A percentile compares a stretch with the other conserved stretches of the same genome.
Conservation (phyloP, 2,113 vertebrate genomes). For the Podarcis raffonei region DNA sequence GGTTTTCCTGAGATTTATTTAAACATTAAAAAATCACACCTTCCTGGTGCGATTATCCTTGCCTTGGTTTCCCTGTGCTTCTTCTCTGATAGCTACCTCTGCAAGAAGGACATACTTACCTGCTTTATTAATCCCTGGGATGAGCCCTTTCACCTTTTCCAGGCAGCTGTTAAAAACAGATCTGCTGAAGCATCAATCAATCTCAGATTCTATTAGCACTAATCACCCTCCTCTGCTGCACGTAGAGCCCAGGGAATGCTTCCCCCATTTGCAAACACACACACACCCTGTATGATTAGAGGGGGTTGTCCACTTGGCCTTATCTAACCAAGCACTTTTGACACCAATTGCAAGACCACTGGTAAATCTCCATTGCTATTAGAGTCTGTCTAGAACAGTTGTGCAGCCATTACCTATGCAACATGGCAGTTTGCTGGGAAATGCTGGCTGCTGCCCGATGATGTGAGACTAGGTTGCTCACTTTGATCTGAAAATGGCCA, state of each 20-base stretch:
- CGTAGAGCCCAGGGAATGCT: background rate
- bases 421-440: background rate
- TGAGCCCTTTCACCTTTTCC: constrained; percentile 2
- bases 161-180: constrained; percentile 13
- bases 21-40: background rate
- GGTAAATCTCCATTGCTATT: background rate
- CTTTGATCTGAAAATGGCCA: no score
- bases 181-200: constrained; percentile 6
- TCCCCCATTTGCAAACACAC: no score
- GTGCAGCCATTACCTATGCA: background rate
- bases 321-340: background rate
- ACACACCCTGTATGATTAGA: background rate
- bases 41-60: background rate
- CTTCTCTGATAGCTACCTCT: background rate
- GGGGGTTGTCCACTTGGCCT: background rate
- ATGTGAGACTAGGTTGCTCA: no score
- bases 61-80: background rate
- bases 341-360: background rate
- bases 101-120: background rate
- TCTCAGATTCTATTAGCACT: constrained; percentile 3
- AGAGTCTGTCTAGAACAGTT: background rate
- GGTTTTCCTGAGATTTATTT: no score
- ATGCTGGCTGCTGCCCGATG: no score
- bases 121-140: constrained; percentile 8
- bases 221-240: background rate